phyloP scores from a whole-genome alignment of 2,888 invertebrate genomes.

The Scaptodrosophila latifasciaeformis region DNA sequence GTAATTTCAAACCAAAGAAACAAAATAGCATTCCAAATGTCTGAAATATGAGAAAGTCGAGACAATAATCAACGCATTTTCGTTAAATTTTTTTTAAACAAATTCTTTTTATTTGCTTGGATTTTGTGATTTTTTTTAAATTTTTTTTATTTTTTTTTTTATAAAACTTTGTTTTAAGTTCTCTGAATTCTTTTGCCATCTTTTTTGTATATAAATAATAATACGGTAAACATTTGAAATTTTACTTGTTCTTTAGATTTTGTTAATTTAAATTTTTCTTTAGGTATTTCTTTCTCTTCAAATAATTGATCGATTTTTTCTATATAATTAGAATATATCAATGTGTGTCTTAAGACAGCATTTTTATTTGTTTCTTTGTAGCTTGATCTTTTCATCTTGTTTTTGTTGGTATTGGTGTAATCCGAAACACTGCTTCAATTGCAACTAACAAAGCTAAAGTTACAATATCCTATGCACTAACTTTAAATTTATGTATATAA shows the following conservation, averaged over 20 bases:
- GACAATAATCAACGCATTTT: neutral
- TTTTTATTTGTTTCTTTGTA: conserved; percentile 23
- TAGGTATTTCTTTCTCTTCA: conserved; percentile 12
- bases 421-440: conserved; percentile 64
- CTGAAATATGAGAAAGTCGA: neutral
- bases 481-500: conserved; percentile 33
- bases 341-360: conserved; percentile 13
- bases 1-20: too few species aligned
- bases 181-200: conserved; percentile 51
- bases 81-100: conserved; percentile 64
- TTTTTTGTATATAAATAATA: conserved; percentile 72
- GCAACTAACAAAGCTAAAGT: conserved; percentile 65
- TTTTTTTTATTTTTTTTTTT: conserved; percentile 55
- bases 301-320: conserved; percentile 40
- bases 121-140: conserved; percentile 42
- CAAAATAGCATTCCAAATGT: too few species aligned
- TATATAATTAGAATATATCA: conserved; percentile 7
- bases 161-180: conserved; percentile 72
- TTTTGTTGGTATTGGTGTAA: conserved; percentile 27
- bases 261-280: conserved; percentile 18
- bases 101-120: conserved; percentile 63
- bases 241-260: conserved; percentile 44
- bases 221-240: conserved; percentile 70
- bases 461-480: conserved; percentile 46
- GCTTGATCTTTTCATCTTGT: conserved; percentile 15